Evolutionary conservation across 2,113 vertebrate genomes (phyloP).

Genomic region (Hypomesus transpacificus): DNA sequence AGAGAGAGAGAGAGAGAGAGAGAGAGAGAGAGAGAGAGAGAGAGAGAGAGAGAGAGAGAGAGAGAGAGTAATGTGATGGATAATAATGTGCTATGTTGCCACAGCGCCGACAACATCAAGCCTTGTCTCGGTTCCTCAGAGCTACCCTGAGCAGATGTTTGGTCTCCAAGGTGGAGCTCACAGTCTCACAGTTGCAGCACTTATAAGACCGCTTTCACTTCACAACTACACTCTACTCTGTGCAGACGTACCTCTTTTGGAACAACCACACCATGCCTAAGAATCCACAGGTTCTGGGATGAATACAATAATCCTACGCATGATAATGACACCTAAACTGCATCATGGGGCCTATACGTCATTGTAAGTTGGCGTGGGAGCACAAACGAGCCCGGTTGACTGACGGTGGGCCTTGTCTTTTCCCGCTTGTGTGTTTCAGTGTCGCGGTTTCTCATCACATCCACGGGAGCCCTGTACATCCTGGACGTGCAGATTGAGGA

Average conservation of each 20-base stretch:
- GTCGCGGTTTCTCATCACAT: conserved; percentile 99
- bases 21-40: conserved; percentile 18
- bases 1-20: neutral
- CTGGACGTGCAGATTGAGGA: conserved; percentile 99
- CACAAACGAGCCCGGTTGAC: neutral
- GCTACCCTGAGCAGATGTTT: conserved; percentile 63
- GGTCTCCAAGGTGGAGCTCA: conserved; percentile 49
- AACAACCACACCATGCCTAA: no score
- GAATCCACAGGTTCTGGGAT: no score
- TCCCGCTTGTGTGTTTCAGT: conserved; percentile 65
- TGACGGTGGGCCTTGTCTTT: neutral
- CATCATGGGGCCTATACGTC: neutral
- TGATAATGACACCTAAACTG: neutral
- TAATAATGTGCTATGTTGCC: conserved; percentile 67
- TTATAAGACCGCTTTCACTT: neutral
- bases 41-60: conserved; percentile 34
- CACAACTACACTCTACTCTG: no score
- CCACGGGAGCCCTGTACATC: conserved; percentile 99
- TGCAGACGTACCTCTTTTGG: no score
- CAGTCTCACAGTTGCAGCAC: conserved; percentile 47
- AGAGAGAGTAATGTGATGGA: conserved; percentile 61
- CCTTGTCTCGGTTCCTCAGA: conserved; percentile 56
- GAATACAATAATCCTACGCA: no score
- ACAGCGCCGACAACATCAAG: conserved; percentile 51
- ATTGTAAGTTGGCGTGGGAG: neutral